phyloP scores from a whole-genome alignment of 2,113 vertebrate genomes.

The Aphelocoma coerulescens region DNA sequence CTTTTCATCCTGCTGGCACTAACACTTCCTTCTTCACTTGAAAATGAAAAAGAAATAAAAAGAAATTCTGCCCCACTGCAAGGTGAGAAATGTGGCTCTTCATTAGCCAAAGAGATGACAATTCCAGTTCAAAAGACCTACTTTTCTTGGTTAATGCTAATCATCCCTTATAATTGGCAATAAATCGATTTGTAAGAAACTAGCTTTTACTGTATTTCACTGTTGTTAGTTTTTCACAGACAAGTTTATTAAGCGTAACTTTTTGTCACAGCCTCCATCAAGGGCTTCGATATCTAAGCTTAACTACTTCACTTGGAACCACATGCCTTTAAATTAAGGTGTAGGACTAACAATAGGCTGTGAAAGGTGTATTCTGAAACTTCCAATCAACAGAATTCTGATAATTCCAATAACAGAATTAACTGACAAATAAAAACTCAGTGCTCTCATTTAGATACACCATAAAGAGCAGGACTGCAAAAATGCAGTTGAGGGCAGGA shows the following conservation, averaged over 20 bases:
- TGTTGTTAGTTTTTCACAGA: background rate
- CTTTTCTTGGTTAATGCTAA: background rate
- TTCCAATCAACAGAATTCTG: background rate
- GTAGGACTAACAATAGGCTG: background rate
- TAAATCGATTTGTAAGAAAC: background rate
- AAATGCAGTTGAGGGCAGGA: background rate
- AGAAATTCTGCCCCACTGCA: background rate
- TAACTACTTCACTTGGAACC: background rate
- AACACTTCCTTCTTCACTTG: background rate
- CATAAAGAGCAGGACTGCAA: background rate
- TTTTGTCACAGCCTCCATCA: background rate
- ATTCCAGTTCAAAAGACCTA: background rate
- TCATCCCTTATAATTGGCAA: background rate
- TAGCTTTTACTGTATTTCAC: background rate
- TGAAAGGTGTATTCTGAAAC: background rate
- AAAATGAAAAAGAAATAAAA: background rate
- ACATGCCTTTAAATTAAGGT: background rate
- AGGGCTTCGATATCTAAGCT: background rate
- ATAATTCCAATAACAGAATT: background rate
- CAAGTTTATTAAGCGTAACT: background rate
- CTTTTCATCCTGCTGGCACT: background rate
- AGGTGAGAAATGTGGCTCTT: background rate
- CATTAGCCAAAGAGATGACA: background rate
- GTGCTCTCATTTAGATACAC: background rate
- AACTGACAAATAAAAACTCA: background rate